Percentiles rank a stretch among this genome's conserved stretches.
These are phyloP conservation scores for Desmophyllum pertusum DNA, from an alignment of 92 coral and sea anemone species.

Conservation along the genomic window DNA sequence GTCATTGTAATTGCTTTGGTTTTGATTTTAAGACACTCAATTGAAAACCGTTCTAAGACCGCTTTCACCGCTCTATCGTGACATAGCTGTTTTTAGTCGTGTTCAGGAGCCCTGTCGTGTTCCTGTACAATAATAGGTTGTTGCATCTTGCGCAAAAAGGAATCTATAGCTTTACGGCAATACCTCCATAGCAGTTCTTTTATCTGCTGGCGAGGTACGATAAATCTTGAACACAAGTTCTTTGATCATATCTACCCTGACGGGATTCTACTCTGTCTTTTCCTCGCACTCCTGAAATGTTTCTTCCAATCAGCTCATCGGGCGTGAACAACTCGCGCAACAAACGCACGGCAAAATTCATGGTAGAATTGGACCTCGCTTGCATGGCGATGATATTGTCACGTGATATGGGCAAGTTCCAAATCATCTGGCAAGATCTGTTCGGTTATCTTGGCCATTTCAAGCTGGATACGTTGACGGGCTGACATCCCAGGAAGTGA, in stretches of 20 bases:
- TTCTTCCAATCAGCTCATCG: slow-evolving; percentile 29
- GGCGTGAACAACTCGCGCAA: slow-evolving; percentile 30
- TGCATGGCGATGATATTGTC: slow-evolving; percentile 27
- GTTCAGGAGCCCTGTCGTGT: no score
- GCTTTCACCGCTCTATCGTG: no score
- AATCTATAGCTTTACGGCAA: slow-evolving; percentile 43
- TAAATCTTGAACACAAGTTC: slow-evolving; percentile 42
- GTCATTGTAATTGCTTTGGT: no score
- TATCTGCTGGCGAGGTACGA: slow-evolving; percentile 34
- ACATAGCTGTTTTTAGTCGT: neutral
- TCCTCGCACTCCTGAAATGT: slow-evolving; percentile 36
- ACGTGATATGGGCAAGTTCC: slow-evolving; percentile 22
- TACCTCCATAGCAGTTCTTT: slow-evolving; percentile 37
- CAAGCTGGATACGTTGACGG: slow-evolving; percentile 36
- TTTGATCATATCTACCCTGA: slow-evolving; percentile 33
- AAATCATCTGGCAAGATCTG: slow-evolving; percentile 17
- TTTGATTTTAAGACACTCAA: no score
- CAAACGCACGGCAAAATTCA: slow-evolving; percentile 45
- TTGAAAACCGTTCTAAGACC: no score
- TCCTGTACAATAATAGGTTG: slow-evolving; percentile 14
- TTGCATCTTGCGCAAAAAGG: slow-evolving; percentile 37
- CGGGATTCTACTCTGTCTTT: slow-evolving; percentile 40
- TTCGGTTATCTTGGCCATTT: slow-evolving; percentile 38
- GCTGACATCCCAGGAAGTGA: slow-evolving; percentile 34
- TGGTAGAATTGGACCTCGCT: slow-evolving; percentile 27